These are phyloP conservation scores for Napeogenes sylphis DNA, from an alignment of 2,888 invertebrate species.

Conservation along the genomic window DNA sequence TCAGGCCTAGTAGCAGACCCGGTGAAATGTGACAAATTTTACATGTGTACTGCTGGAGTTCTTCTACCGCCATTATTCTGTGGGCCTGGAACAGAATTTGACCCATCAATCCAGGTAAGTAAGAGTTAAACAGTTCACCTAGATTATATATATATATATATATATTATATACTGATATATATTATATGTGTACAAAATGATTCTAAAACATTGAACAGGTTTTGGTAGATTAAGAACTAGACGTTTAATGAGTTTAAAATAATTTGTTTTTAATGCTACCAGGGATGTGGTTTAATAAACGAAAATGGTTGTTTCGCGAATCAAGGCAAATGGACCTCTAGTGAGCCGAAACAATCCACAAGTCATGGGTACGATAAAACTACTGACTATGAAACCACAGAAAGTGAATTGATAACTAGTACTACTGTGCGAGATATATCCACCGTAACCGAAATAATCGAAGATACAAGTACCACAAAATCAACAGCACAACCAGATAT, in stretches of 20 bases:
- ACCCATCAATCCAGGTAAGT: conserved; percentile 24
- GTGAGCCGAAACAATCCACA: background rate
- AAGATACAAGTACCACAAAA: too few species aligned
- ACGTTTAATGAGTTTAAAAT: background rate
- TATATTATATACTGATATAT: too few species aligned
- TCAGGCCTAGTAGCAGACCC: conserved; percentile 47
- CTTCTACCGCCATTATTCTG: conserved; percentile 39
- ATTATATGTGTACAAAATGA: too few species aligned
- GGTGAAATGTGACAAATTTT: conserved; percentile 41
- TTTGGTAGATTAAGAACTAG: background rate
- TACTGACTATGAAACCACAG: too few species aligned
- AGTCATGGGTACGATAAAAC: too few species aligned
- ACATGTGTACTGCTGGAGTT: conserved; percentile 42
- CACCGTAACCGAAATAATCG: too few species aligned
- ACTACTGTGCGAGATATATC: too few species aligned
- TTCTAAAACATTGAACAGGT: background rate
- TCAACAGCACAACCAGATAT: too few species aligned
- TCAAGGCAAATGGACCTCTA: conserved; percentile 15
- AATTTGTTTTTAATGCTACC: conserved; percentile 6
- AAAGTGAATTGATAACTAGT: too few species aligned
- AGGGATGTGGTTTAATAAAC: conserved; percentile 27
- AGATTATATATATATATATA: too few species aligned
- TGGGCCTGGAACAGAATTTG: conserved; percentile 41
- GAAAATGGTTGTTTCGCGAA: conserved; percentile 28
- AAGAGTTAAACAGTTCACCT: too few species aligned